Evolutionary conservation across 92 coral and sea anemone genomes (phyloP).

Genomic region (Heliopora coerulea): DNA sequence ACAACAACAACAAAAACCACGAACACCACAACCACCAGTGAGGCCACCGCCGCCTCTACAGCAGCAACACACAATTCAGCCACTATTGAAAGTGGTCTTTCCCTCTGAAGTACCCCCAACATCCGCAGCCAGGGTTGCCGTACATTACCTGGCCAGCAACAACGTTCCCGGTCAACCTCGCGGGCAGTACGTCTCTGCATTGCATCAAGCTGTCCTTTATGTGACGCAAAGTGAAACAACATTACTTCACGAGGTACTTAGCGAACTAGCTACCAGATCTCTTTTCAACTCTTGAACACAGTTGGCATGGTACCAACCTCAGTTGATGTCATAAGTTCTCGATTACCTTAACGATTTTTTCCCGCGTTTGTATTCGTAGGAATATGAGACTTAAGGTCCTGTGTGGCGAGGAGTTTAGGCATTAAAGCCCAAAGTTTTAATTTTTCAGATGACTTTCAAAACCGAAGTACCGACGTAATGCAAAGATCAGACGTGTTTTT

Average conservation of each 20-base stretch:
- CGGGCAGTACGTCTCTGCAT: conserved; percentile 6
- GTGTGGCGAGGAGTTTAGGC: too few species aligned
- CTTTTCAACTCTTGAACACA: conserved; percentile 11
- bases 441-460: too few species aligned
- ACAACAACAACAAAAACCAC: conserved; percentile 6
- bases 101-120: conserved; percentile 19
- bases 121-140: conserved; percentile 22
- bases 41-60: conserved; percentile 8
- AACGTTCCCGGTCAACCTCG: conserved; percentile 23
- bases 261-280: conserved; percentile 35
- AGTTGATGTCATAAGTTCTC: background rate
- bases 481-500: too few species aligned
- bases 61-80: background rate
- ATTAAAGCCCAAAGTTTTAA: too few species aligned
- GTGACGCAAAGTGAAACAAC: conserved; percentile 42
- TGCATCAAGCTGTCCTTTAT: conserved; percentile 20
- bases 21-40: background rate
- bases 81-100: conserved; percentile 1
- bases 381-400: too few species aligned
- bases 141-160: conserved; percentile 30
- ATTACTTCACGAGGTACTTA: conserved; percentile 39
- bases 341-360: too few species aligned
- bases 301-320: background rate
- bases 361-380: too few species aligned
- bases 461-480: too few species aligned